phyloP scores from a whole-genome alignment of 92 coral and sea anemone species.

The Heliopora coerulea region DNA sequence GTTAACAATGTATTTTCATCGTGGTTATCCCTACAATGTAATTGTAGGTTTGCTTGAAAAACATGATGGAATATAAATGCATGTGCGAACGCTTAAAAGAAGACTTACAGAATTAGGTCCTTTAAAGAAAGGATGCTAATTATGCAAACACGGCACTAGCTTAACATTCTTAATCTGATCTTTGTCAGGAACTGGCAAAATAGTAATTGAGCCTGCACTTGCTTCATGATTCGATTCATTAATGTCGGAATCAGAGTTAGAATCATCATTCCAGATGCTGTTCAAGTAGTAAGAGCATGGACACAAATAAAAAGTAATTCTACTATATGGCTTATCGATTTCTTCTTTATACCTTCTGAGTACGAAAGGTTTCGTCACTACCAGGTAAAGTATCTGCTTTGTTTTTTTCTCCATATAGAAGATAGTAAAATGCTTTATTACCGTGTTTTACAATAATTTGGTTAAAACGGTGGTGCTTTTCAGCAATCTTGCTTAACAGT shows the following conservation, averaged over 20 bases:
- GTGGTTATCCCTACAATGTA: conserved; percentile 45
- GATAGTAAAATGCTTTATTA: conserved; percentile 49
- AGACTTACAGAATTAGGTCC: conserved; percentile 40
- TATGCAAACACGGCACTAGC: too few relatives aligned
- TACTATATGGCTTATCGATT: conserved; percentile 61
- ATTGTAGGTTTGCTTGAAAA: conserved; percentile 52
- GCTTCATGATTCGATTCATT: not conserved
- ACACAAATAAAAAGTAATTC: conserved; percentile 57
- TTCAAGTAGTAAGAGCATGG: conserved; percentile 57
- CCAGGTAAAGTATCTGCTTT: conserved; percentile 56
- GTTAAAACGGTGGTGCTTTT: conserved; percentile 66
- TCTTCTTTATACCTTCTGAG: conserved; percentile 63
- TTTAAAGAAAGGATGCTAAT: conserved; percentile 36
- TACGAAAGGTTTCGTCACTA: conserved; percentile 62
- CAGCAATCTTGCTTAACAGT: conserved; percentile 61
- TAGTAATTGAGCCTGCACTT: too few relatives aligned
- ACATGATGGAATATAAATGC: conserved; percentile 39
- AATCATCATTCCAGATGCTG: conserved; percentile 33
- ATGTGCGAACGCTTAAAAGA: conserved; percentile 50
- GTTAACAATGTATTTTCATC: conserved; percentile 40
- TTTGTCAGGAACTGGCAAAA: too few relatives aligned
- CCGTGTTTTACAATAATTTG: conserved; percentile 57
- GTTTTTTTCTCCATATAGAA: conserved; percentile 55
- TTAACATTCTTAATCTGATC: too few relatives aligned
- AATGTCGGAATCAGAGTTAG: conserved; percentile 16